Base-by-base conservation (phyloP, 2,797 vertebrate genomes). In the Premnoplex brunnescens region DNA sequence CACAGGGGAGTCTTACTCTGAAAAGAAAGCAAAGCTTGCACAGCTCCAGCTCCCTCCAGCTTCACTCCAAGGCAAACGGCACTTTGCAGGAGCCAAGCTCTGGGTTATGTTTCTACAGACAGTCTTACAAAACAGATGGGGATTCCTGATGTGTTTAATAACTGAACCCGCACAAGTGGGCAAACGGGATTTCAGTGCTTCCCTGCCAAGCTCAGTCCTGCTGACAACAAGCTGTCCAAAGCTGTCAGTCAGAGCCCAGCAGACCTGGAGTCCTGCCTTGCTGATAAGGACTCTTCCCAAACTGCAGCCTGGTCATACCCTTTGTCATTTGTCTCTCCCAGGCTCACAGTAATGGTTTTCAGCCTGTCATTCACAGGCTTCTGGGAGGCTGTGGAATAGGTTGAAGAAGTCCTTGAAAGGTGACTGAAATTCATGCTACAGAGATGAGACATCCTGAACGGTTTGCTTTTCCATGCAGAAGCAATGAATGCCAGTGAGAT, bases 61-160 rank as follows among this genome's bases (percentile, higher is more conserved):
- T 48, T 28, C 72, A 36, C 41, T 56, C 68, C 6, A 24, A 87
- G 48, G 71, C 89, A 76, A 75, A 44, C 0, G 1, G 74, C 72
- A 15, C 71, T 84, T 26, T 16, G 59, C 71, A 67, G 77, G 55
- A 91, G 84, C 59, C 7, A 11, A 72, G 86, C 71, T 91, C 34
- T 54, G 67, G 63, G 85, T 62, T 78, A 14, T 48, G 59, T 66
- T 89, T 59, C 80, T 22, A 37, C 77, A 76, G 84, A 68, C 28
- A 9, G 27, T 49, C 81, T 80, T 10, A 37, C 48, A 39, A 72
- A 81, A 77, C 94, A 94, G 91, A 86, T 79, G 86, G 76, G 72
- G 91, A 90, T 78, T 91, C 91, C 81, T 78, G 67, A 81, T 78
- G 91, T 94, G 94, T 96, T 94, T 91, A 94, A 93, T 84, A 96